These are phyloP conservation scores for Penaeus monodon DNA, from an alignment of 2,888 invertebrate species.

Conservation along the genomic window DNA sequence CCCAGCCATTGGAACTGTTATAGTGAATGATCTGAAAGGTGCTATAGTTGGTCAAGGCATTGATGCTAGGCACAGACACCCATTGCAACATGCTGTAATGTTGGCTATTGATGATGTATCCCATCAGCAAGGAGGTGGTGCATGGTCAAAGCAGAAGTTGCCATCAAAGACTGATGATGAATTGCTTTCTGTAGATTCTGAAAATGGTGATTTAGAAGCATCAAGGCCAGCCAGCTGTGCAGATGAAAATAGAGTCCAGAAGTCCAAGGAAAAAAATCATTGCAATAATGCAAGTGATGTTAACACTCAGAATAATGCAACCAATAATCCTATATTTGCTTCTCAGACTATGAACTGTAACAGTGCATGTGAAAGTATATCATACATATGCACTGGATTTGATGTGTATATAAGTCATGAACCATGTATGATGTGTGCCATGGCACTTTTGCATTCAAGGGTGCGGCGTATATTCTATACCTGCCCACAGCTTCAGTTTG, in stretches of 20 bases:
- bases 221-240: neutral
- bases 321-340: too few relatives aligned
- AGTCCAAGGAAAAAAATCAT: neutral
- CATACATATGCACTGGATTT: slow-evolving; percentile 76
- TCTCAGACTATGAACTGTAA: neutral
- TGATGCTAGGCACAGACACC: slow-evolving; percentile 73
- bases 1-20: slow-evolving; percentile 72
- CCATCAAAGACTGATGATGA: too few relatives aligned
- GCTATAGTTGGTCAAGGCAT: slow-evolving; percentile 79
- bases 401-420: slow-evolving; percentile 86
- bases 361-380: neutral
- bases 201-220: neutral
- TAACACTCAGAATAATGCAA: neutral
- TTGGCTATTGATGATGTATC: slow-evolving; percentile 88
- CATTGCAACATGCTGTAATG: slow-evolving; percentile 87
- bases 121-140: slow-evolving; percentile 83
- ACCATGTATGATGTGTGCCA: slow-evolving; percentile 94
- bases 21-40: slow-evolving; percentile 80
- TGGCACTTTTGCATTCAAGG: slow-evolving; percentile 94
- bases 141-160: slow-evolving; percentile 69
- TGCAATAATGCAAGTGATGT: neutral
- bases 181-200: neutral
- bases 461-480: slow-evolving; percentile 85
- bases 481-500: slow-evolving; percentile 72
- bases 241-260: neutral